Evolutionary conservation across 2,888 invertebrate genomes (phyloP), one percentile per base, ranked within the genome.

Genomic region (Pammene fasciana): DNA sequence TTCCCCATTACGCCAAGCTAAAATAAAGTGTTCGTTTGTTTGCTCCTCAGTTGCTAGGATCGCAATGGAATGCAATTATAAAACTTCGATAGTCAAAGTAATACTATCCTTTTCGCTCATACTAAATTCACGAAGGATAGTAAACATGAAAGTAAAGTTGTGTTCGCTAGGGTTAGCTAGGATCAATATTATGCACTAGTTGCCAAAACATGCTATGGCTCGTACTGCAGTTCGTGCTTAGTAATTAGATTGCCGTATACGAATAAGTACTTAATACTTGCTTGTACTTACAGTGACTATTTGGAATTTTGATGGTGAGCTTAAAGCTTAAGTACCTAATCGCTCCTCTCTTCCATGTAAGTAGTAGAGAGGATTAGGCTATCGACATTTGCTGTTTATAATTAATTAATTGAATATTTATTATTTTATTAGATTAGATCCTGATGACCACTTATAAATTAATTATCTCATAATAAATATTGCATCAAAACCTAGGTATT

Each of bases 171-270:
- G 13, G 45, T 26, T 60, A 52, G 55, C 13, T 14, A 16, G 61
- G 55, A 61, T 67, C 67, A 55, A 67, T 61, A 61, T 38, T 59
- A 66, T 67, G 61, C 61, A 61, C 55, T 61, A 38, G 41, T 41
- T 67, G 46, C 67, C 67, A 61, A 67, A 67, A 61, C 55, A 61
- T 55, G 54, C 45, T 61, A 55, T 52, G 67, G 38, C 13, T 34
- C 34, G 34, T 26, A 26, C 11, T 46, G 8, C 7, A 9, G 36
- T 67, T 0, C 55, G 55, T 67, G 67, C 60, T 60, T 60, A 60
- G 8, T 61, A 46, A 67, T 55, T 34, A 48, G 48, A 26, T 14
- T 38, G 14, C 9, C 38, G 38, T 16, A 45, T 13, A 5, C n/a
- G 2, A 38, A 9, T 38, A 38, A 1, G 38, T 38, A 38, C 38